Evolutionary conservation across 1,140 invertebrate genomes (phyloP).

Genomic region (Argopecten irradians): DNA sequence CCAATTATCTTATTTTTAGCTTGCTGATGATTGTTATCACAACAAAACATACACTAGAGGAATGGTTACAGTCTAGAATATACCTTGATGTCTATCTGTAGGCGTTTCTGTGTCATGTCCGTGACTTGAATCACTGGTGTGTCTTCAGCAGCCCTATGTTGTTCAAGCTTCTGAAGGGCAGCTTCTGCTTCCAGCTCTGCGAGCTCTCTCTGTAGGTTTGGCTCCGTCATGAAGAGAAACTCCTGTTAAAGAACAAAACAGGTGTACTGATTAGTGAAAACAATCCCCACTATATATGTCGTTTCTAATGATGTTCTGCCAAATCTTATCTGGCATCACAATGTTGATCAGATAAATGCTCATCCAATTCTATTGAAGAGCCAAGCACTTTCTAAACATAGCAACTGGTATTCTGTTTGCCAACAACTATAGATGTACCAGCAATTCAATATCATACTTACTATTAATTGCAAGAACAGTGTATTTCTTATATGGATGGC

Average conservation of each 20-base stretch:
- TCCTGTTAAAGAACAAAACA: slow-evolving; percentile 59
- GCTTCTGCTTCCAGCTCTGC: slow-evolving; percentile 58
- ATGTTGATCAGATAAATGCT: neutral
- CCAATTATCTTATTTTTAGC: neutral
- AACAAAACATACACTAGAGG: neutral
- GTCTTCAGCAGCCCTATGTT: neutral
- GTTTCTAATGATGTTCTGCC: slow-evolving; percentile 29
- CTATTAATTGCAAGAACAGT: no score
- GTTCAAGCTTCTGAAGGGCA: neutral
- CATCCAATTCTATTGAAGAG: neutral
- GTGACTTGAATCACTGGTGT: slow-evolving; percentile 52
- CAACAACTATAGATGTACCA: no score
- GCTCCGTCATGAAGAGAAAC: slow-evolving; percentile 66
- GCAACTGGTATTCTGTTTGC: neutral
- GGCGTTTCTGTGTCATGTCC: slow-evolving; percentile 68
- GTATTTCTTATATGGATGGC: no score
- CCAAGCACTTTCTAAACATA: no score
- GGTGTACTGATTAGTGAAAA: slow-evolving; percentile 35
- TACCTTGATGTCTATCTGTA: slow-evolving; percentile 68
- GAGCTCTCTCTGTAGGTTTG: slow-evolving; percentile 61
- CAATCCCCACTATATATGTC: slow-evolving; percentile 36
- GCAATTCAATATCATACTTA: no score
- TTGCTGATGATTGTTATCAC: neutral
- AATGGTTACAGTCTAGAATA: neutral
- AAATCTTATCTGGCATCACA: neutral